Evolutionary conservation across 2,888 invertebrate species (phyloP).

Genomic region (Aquatica leii): DNA sequence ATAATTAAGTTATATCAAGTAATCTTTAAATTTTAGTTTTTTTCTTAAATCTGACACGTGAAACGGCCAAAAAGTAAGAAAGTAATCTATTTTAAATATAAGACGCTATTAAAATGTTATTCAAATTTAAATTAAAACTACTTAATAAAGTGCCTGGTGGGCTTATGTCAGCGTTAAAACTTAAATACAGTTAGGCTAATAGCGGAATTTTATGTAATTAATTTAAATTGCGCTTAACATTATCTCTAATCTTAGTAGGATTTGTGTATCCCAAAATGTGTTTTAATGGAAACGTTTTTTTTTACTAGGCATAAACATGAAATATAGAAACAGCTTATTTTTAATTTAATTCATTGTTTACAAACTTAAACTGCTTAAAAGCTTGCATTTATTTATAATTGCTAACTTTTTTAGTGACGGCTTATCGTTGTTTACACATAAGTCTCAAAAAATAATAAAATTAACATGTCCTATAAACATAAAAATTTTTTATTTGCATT

Average conservation of each 20-base stretch:
- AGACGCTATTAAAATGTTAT: no score
- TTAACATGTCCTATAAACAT: no score
- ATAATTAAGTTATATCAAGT: no score
- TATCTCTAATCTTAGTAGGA: conserved; percentile 31
- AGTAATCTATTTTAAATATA: no score
- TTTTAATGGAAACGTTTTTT: conserved; percentile 18
- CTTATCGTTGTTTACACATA: no score
- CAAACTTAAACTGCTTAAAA: background rate
- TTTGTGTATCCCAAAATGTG: conserved; percentile 20
- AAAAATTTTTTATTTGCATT: no score
- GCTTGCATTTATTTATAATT: background rate
- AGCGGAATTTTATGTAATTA: conserved; percentile 30
- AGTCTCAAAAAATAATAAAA: no score
- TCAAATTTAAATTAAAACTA: conserved; percentile 4
- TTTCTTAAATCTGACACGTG: no score
- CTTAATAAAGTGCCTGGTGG: conserved; percentile 20
- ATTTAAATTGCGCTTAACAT: conserved; percentile 31
- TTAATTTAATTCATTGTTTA: background rate
- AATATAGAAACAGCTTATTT: background rate
- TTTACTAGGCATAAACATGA: background rate
- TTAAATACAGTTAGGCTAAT: conserved; percentile 29
- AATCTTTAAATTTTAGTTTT: no score
- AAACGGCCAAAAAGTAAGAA: no score
- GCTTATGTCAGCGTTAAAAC: conserved; percentile 31
- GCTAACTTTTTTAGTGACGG: background rate